These are phyloP conservation scores for Diadegma fenestrale DNA, from an alignment of 2,888 invertebrate species.

Conservation along the genomic window DNA sequence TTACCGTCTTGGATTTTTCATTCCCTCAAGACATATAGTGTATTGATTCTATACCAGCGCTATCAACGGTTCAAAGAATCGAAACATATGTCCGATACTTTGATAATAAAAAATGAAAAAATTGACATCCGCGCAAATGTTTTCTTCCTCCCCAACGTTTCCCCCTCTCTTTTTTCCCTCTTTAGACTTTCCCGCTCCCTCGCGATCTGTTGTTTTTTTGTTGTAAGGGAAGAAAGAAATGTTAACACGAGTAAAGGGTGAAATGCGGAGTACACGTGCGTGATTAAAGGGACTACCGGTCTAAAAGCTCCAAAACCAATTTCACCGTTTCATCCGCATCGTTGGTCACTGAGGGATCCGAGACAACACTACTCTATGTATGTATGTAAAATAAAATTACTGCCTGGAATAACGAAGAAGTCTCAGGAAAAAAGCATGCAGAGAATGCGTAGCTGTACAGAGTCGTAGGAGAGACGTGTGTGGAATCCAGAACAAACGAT, in stretches of 20 bases:
- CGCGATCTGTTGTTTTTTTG: no score
- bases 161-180: no score
- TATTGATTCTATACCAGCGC: neutral
- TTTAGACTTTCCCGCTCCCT: no score
- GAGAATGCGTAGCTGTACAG: neutral
- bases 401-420: slow-evolving; percentile 27
- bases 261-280: slow-evolving; percentile 9
- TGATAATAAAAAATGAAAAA: neutral
- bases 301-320: slow-evolving; percentile 19
- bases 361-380: slow-evolving; percentile 17
- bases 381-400: slow-evolving; percentile 28
- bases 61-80: neutral
- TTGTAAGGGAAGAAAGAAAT: no score
- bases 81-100: no score
- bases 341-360: slow-evolving; percentile 5
- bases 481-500: slow-evolving; percentile 56
- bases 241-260: no score
- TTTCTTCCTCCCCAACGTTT: no score
- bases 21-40: neutral
- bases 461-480: neutral
- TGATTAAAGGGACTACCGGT: slow-evolving; percentile 29
- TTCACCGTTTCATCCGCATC: slow-evolving; percentile 12
- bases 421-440: neutral
- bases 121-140: no score
- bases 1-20: neutral